Evolutionary conservation across 30 jellyfish, hydroid and myxozoan species (phyloP), one percentile per base, ranked within the genome.

Genomic region (Pseudorhiza aurosa): DNA sequence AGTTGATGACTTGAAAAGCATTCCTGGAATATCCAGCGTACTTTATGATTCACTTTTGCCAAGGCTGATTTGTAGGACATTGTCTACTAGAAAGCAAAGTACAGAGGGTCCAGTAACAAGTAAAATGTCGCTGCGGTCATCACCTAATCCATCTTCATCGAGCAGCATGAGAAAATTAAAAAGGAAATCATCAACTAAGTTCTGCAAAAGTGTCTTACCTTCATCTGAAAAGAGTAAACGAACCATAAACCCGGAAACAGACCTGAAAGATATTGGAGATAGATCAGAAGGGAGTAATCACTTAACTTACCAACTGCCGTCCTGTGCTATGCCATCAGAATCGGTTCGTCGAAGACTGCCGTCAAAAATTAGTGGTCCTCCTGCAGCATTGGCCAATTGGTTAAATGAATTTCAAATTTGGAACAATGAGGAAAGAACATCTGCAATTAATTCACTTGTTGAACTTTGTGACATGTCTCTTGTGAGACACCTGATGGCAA

Each of bases 391-490:
- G 75, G 84, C 62, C 0, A 22, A 57, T 37, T 92, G 98, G 98
- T 65, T 92, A 44, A 74, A 65, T 55, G 92, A 79, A 62, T 92
- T 85, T 79, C 82, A 69, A 22, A 37, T 59, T n/a, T 92, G 98
- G 98, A 76, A 71, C 46, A 55, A 86, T 17, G 98, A 92, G 57
- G 98, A 92, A 56, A 51, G 98, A 44, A 79, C 83, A 21, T 42
- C 85, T 6, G 95, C 96, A 21, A 58, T 92, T 22, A 81, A 92
- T 85, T 81, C 95, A 4, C 76, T 92, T 24, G 90, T 92, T 15
- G 98, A 93, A 31, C 83, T 79, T 24, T 92, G 98, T 85, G 98
- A 92, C 64, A 92, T 92, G 98, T 92, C 98, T 15, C 82, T 92
- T 31, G 95, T 92, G 27, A 67, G 98, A 30, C 98, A 92, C 56